Conservation (phyloP, 2,888 invertebrate species). For the Neocrepidodera transversa region DNA sequence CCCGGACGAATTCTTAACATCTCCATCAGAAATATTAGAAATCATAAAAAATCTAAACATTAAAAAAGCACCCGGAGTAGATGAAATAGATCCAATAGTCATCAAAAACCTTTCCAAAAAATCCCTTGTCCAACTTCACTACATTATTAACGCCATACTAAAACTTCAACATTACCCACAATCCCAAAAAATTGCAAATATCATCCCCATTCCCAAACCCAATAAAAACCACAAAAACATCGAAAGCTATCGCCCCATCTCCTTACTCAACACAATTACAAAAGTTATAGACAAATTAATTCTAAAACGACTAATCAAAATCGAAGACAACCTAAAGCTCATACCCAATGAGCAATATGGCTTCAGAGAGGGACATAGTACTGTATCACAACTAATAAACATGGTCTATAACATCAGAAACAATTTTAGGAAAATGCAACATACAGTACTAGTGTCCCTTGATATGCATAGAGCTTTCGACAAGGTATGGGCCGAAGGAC, state of each 20-base stretch:
- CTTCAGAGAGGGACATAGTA: slow-evolving; percentile 28
- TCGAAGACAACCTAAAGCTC: slow-evolving; percentile 3
- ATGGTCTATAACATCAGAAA: slow-evolving; percentile 15
- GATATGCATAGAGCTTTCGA: slow-evolving; percentile 29
- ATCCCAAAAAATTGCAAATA: not conserved
- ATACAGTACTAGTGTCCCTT: slow-evolving; percentile 7
- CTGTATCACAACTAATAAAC: slow-evolving; percentile 13
- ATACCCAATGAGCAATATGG: slow-evolving; percentile 24
- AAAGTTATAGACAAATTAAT: slow-evolving; percentile 43
- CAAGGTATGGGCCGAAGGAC: slow-evolving; percentile 15
- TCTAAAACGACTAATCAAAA: slow-evolving; percentile 3
- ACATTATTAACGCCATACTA: not conserved
- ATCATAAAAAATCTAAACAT: not conserved
- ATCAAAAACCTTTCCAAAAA: not conserved
- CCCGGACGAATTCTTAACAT: not conserved
- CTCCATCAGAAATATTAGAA: not conserved
- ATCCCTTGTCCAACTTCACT: not conserved
- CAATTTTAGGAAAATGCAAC: slow-evolving; percentile 7
- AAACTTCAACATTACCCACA: not conserved
- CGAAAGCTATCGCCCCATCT: slow-evolving; percentile 41
- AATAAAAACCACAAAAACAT: slow-evolving; percentile 21
- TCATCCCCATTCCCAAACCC: not conserved
- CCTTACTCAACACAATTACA: slow-evolving; percentile 29
- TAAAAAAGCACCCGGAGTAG: slow-evolving; percentile 26
- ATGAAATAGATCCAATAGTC: slow-evolving; percentile 6